Percentiles rank a stretch among this genome's conserved stretches.
Evolutionary conservation across 2,888 invertebrate species (phyloP).

Genomic region (Caenorhabditis sp.): DNA sequence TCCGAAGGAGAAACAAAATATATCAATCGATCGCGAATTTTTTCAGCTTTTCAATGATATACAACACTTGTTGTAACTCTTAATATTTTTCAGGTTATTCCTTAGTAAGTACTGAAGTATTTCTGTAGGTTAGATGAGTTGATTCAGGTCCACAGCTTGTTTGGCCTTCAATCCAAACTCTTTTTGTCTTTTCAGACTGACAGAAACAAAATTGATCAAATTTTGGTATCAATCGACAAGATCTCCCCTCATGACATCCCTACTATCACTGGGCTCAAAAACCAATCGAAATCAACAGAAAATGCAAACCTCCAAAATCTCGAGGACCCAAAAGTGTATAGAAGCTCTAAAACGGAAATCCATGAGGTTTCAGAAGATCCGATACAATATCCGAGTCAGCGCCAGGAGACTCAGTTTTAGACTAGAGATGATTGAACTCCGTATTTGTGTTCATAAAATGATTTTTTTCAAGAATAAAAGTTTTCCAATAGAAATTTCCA

Average conservation of each 20-base stretch:
- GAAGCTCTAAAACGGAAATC: not conserved
- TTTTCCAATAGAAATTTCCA: too few species aligned
- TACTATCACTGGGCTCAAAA: not conserved
- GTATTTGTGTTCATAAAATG: not conserved
- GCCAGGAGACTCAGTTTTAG: not conserved
- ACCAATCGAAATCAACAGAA: not conserved
- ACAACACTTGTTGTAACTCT: too few species aligned
- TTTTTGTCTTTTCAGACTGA: not conserved
- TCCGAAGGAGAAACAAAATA: too few species aligned
- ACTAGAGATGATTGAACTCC: too few species aligned
- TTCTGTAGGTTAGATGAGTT: too few species aligned
- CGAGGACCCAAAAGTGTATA: not conserved
- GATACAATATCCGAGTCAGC: too few species aligned
- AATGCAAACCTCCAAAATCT: not conserved
- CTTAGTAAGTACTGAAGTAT: too few species aligned
- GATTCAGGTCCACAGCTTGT: too few species aligned
- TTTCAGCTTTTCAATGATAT: too few species aligned
- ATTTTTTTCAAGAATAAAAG: not conserved
- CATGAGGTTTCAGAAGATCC: not conserved
- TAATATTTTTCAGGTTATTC: too few species aligned
- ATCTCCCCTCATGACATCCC: not conserved
- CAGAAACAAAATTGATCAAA: not conserved
- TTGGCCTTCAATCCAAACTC: too few species aligned
- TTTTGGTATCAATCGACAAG: not conserved
- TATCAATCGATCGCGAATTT: too few species aligned